Base-by-base conservation (phyloP, 2,797 vertebrate genomes). In the Sebastes diaconus region DNA sequence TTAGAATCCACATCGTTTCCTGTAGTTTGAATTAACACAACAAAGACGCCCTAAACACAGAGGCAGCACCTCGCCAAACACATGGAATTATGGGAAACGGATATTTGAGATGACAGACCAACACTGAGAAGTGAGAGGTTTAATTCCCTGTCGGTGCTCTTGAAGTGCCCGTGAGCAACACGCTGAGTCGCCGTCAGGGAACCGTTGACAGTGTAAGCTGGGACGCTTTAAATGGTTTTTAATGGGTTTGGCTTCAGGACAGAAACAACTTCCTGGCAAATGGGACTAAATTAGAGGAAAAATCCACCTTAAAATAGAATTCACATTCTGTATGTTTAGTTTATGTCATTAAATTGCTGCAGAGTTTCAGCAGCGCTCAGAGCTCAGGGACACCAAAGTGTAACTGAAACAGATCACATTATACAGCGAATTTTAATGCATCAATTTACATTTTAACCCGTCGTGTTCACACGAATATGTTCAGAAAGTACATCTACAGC, bases 181-280 rank as follows among this genome's bases (percentile, higher is more conserved):
- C 0, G 12, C 22, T 1, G 69, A 70, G 72, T 6, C 18, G 3
- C n/a, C 72, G 7, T 67, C 75, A 58, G 68, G 32, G 63, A 69
- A 6, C 77, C 32, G 46, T 68, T 64, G 57, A 29, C 29, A 8
- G 13, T 3, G 63, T 65, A 55, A 68, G 46, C 75, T 11, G 63
- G 60, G 72, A 79, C 32, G 2, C 9, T 60, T 52, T 79, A 81
- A 83, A 79, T 55, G 73, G 1, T 36, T 82, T 63, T 57, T 84
- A 89, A 85, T 87, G 73, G 70, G 4, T 77, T 83, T 70, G 70
- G 69, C 81, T 69, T 63, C 75, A 42, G 80, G 83, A 84, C 54
- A 60, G 3, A 30, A 76, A 74, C 39, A 29, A 52, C 27, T 79
- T 25, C 8, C 25, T 46, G 55, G 65, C 64, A 67, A 81, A 77